Evolutionary conservation across 2,113 vertebrate genomes (phyloP), one percentile per base, ranked within the genome.

Genomic region (Butorides virescens): DNA sequence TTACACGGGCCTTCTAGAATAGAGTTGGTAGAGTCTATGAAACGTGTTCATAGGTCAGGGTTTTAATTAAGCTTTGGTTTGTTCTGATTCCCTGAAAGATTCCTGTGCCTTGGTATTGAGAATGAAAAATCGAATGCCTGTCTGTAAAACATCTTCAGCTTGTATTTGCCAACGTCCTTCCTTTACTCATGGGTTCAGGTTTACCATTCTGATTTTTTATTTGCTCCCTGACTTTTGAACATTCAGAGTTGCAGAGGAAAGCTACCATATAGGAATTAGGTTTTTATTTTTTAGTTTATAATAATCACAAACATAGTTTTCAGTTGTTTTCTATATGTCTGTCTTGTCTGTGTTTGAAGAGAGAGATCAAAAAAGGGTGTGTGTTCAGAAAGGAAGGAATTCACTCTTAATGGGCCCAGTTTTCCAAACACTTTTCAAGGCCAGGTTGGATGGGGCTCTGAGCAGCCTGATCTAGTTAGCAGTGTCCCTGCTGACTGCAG

Each of bases 331-430:
- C 30, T 9, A 3, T 76, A 20, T 44, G 18, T 63, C 30, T 91
- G 23, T 67, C 30, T 84, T 49, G 29, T 58, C 49, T 78, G 49
- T 50, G 15, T 36, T 50, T 30, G 13, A 67, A 30, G 34, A 49
- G 42, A 58, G 50, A 34, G 30, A 34, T 53, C 29, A n/a, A 16
- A 46, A 50, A 58, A 29, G 53, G 9, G 13, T 0, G 0, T 26
- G 22, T 47, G 32, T 66, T 61, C 55, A 71, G 44, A 61, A 83
- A 50, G 29, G 55, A 63, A 79, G 10, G 4, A 75, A 46, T 37
- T 53, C 3, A 20, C 19, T 77, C 34, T 47, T 63, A 19, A 30
- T 12, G 7, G 42, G 3, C 36, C n/a, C 25, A 13, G 11, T 59
- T 73, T 85, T 87, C 34, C 21, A 44, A 68, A 55, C 29, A 15